Base-by-base conservation (phyloP, 2,888 invertebrate genomes). In the Pherbina coryleti region DNA sequence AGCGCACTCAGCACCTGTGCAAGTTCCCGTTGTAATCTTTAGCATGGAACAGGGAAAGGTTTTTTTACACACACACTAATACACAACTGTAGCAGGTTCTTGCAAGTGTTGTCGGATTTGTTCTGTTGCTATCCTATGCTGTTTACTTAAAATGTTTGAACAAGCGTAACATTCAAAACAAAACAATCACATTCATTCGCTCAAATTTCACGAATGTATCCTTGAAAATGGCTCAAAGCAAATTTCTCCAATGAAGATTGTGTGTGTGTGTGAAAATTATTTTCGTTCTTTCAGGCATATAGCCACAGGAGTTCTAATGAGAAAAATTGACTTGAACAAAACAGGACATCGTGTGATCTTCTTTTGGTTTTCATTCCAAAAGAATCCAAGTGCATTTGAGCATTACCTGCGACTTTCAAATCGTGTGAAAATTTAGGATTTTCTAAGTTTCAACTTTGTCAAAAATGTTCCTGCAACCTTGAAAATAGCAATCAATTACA, bases 1-100 rank as follows among this genome's bases (percentile, higher is more conserved):
- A 81, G 75, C 70, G 70, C 51, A 53, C 69, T 49, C 17, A 64
- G 22, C n/a, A 44, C 70, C 69, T 62, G 69, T 53, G 70, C 19
- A 11, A 64, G 71, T 64, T 79, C 11, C 49, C 71, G 49, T 64
- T 73, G 64, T 7, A 17, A 67, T 49, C 53, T 28, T 37, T 73
- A 44, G 28, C 49, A 73, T 19, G n/a, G 22, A 49, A 44, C 9
- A 49, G 14, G 14, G 31, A n/a, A 77, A 49, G 73, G 28, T 17
- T 31, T 11, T 34, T 11, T 4, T 8, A 51, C 49, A 70, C 22
- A 72, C n/a, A 19, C n/a, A n/a, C 49, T n/a, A n/a, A 53, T 62
- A 53, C n/a, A 60, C 34, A 34, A 31, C 64, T 28, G 31, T 19
- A 34, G 67, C 37, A 34, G 67, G 34, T 37, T 22, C 44, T 22